Conservation (phyloP, 1,140 invertebrate species). For the Oscheius sp. region DNA sequence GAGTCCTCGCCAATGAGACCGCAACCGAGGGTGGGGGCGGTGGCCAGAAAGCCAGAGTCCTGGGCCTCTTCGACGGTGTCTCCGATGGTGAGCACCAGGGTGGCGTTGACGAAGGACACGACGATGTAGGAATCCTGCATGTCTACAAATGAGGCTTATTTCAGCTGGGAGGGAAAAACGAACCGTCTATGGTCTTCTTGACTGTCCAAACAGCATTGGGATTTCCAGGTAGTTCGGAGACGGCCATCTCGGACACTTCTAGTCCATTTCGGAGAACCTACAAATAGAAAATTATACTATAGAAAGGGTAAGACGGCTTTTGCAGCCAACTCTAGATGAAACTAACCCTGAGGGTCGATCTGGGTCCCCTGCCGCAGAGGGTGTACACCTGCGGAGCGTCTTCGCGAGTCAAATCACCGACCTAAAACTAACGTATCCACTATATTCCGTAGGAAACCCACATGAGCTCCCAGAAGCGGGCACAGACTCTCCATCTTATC, state of each 20-base stretch:
- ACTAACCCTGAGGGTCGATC: conserved; percentile 75
- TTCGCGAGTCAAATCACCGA: conserved; percentile 78
- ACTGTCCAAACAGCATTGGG: conserved; percentile 99
- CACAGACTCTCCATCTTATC: conserved; percentile 96
- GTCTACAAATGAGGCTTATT: conserved; percentile 71
- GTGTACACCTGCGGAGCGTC: conserved; percentile 97
- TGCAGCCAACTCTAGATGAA: background rate
- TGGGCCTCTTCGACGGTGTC: conserved; percentile 99
- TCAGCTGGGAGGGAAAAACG: background rate
- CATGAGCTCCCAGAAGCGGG: conserved; percentile 83
- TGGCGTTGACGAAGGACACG: conserved; percentile 99
- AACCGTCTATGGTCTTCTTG: conserved; percentile 87
- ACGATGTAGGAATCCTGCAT: conserved; percentile 99
- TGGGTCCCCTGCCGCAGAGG: conserved; percentile 86
- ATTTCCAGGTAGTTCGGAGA: conserved; percentile 95
- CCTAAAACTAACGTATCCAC: conserved; percentile 47
- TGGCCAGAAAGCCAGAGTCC: conserved; percentile 96
- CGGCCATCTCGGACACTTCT: conserved; percentile 98
- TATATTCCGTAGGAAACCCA: conserved; percentile 60
- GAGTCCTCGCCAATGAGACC: conserved; percentile 95
- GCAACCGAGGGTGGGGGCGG: conserved; percentile 93
- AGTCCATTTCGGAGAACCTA: conserved; percentile 87
- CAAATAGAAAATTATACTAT: conserved; percentile 13
- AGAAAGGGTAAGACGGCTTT: too few species aligned
- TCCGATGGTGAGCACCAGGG: conserved; percentile 95